Conservation (phyloP, 2,888 invertebrate species). For the Gryllus longicercus region DNA sequence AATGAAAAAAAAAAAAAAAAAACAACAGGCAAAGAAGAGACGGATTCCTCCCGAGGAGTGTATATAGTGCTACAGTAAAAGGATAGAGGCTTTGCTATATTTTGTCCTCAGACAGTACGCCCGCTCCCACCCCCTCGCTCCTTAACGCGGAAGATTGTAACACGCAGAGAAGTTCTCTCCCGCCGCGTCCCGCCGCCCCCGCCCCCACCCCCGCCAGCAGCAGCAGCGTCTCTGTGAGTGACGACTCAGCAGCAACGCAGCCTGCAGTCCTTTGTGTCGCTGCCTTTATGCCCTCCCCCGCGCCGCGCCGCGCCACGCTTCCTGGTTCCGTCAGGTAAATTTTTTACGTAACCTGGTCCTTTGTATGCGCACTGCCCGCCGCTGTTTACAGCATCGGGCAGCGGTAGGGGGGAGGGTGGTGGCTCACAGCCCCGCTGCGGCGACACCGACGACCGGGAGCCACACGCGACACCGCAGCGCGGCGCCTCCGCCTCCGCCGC, state of each 20-base stretch:
- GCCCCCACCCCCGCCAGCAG: neutral
- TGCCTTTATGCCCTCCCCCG: neutral
- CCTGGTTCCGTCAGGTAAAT: conserved; percentile 17
- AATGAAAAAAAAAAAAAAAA: neutral
- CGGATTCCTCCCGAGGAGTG: neutral
- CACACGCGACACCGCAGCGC: neutral
- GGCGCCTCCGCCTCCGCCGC: neutral
- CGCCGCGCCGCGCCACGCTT: neutral
- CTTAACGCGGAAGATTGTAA: neutral
- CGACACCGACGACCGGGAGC: neutral
- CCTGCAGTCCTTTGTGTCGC: conserved; percentile 1
- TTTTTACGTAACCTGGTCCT: conserved; percentile 17
- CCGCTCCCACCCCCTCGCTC: neutral
- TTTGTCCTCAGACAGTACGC: neutral
- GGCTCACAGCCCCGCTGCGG: neutral
- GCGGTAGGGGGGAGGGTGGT: neutral
- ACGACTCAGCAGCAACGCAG: neutral
- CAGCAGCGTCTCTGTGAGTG: neutral
- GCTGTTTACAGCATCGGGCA: neutral
- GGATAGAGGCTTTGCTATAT: conserved; percentile 1
- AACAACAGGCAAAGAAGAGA: neutral
- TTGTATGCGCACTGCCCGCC: neutral
- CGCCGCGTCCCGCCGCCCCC: neutral
- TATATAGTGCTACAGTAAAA: conserved; percentile 1
- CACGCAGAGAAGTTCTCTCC: neutral